A percentile compares a stretch with the other conserved stretches of the same genome.
phyloP scores from a whole-genome alignment of 2,797 vertebrate species.

The Pangasius mekongensis region DNA sequence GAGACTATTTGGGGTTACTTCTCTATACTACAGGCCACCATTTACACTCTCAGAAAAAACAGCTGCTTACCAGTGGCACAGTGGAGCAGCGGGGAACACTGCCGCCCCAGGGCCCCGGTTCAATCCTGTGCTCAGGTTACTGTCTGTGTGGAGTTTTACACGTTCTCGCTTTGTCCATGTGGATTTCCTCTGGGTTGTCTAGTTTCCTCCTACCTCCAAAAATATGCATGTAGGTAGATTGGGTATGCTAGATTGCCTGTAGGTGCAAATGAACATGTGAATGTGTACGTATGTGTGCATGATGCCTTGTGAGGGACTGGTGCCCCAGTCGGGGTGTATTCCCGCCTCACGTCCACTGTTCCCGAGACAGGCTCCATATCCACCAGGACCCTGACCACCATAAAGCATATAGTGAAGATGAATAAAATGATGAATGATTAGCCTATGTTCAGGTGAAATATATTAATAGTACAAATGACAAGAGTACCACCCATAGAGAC shows the following conservation, averaged over 20 bases:
- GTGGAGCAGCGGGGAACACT: background rate
- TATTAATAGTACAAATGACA: background rate
- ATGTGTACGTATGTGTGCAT: background rate
- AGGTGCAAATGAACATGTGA: background rate
- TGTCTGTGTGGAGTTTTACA: background rate
- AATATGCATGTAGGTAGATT: background rate
- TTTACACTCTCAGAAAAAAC: background rate
- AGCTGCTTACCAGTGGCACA: background rate
- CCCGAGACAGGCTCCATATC: background rate
- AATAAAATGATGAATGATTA: background rate
- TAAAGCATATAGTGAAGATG: background rate
- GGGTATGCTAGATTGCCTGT: too few species aligned
- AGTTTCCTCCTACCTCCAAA: background rate
- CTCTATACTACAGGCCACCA: background rate
- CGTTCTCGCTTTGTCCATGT: background rate
- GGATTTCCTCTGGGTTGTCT: background rate
- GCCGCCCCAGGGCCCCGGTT: background rate
- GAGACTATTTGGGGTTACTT: background rate
- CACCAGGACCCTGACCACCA: background rate
- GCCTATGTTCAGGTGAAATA: background rate
- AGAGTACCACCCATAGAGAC: background rate
- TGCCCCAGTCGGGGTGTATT: background rate
- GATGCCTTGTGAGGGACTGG: too few species aligned
- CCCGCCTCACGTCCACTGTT: background rate
- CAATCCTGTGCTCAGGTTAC: background rate